Percentiles rank a stretch among this genome's conserved stretches.
Evolutionary conservation across 2,888 invertebrate genomes (phyloP).

Genomic region (Tiliacea citrago): DNA sequence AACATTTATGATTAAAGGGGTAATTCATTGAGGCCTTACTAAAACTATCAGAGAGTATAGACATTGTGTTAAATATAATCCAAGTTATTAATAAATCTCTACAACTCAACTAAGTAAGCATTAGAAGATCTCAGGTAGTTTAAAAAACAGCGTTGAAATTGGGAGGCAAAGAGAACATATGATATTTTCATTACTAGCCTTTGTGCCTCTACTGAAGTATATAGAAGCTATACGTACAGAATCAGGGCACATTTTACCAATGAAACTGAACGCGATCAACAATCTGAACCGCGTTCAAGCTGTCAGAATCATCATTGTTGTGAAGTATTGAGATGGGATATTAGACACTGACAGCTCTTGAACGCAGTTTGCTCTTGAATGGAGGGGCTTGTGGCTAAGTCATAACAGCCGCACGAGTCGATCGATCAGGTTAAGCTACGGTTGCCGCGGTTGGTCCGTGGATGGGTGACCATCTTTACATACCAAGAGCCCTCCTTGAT

Average conservation of each 20-base stretch:
- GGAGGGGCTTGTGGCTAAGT: too few species aligned
- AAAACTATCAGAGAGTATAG: neutral
- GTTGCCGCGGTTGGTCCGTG: too few species aligned
- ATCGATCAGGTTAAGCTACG: too few species aligned
- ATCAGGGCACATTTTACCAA: neutral
- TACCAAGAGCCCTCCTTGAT: too few species aligned
- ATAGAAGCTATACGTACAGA: too few species aligned
- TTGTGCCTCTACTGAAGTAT: too few species aligned
- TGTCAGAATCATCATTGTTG: neutral
- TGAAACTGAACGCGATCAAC: neutral
- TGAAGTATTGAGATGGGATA: neutral
- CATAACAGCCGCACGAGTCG: too few species aligned
- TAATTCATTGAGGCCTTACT: neutral
- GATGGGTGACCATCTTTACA: too few species aligned
- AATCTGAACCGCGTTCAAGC: neutral
- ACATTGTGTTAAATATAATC: neutral
- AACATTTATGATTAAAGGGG: too few species aligned
- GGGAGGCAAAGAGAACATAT: neutral
- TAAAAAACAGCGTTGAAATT: neutral
- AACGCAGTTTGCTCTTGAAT: too few species aligned
- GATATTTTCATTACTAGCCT: neutral
- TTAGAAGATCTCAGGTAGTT: neutral
- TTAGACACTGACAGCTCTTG: neutral
- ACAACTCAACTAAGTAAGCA: constrained; percentile 19
- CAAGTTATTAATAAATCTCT: neutral